Evolutionary conservation across 2,888 invertebrate species (phyloP).

Genomic region (Campoletis raptor): DNA sequence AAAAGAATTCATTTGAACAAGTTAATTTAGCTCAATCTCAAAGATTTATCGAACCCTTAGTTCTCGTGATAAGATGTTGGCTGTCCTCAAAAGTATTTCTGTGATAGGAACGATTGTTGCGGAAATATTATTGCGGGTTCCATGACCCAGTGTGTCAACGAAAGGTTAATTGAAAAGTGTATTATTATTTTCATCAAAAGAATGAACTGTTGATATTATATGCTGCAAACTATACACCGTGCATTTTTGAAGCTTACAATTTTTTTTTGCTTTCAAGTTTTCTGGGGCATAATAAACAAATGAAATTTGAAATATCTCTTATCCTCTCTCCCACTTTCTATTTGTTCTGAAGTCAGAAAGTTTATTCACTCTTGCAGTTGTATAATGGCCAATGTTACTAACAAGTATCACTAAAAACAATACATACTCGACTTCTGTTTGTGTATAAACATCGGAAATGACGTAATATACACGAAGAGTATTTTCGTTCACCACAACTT

Average conservation of each 20-base stretch:
- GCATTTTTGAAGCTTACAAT: background rate
- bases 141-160: too few relatives aligned
- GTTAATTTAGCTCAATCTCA: too few relatives aligned
- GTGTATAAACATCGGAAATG: slow-evolving; percentile 30
- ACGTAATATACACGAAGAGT: slow-evolving; percentile 41
- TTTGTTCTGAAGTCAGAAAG: background rate
- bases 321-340: background rate
- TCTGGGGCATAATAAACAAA: background rate
- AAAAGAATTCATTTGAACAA: too few relatives aligned
- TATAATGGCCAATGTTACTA: background rate
- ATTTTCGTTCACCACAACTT: slow-evolving; percentile 33
- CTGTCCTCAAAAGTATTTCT: too few relatives aligned
- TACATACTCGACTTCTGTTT: background rate
- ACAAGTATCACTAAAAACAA: background rate
- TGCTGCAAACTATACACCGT: background rate
- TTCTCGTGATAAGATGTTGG: too few relatives aligned
- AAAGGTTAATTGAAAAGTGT: background rate
- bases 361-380: background rate
- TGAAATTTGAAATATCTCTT: background rate
- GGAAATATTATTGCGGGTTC: too few relatives aligned
- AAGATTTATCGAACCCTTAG: too few relatives aligned
- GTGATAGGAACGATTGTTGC: too few relatives aligned
- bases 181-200: background rate
- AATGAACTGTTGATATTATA: background rate
- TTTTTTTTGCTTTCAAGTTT: background rate